phyloP scores from a whole-genome alignment of 2,113 vertebrate genomes.

The Hepsetus odoe region DNA sequence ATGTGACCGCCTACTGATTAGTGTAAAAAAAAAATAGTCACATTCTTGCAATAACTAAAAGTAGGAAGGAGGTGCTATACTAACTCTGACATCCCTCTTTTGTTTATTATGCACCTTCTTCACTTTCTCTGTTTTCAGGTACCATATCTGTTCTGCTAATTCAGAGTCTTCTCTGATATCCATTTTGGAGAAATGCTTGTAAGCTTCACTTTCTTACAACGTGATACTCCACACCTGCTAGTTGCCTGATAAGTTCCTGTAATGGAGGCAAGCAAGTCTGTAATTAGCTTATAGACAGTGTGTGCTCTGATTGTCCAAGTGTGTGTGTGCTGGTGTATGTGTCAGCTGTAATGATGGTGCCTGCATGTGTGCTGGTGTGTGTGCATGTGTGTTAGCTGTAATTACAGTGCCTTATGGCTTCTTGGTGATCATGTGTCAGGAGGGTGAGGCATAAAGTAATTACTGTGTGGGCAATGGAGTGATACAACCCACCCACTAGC shows the following conservation, averaged over 20 bases:
- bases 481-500: slow-evolving; percentile 50
- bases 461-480: slow-evolving; percentile 48
- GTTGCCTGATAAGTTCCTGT: slow-evolving; percentile 37
- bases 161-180: not conserved
- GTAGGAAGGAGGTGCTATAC: too few species aligned
- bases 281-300: slow-evolving; percentile 61
- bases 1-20: too few species aligned
- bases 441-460: slow-evolving; percentile 56
- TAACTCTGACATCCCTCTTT: too few species aligned
- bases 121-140: slow-evolving; percentile 28
- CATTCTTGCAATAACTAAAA: too few species aligned
- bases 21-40: too few species aligned
- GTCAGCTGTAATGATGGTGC: slow-evolving; percentile 27
- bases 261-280: slow-evolving; percentile 55
- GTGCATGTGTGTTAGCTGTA: slow-evolving; percentile 49
- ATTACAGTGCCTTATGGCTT: slow-evolving; percentile 57
- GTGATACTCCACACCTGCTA: slow-evolving; percentile 50
- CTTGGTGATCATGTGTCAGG: slow-evolving; percentile 61
- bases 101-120: not conserved
- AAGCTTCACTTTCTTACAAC: slow-evolving; percentile 24
- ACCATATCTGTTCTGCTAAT: slow-evolving; percentile 3
- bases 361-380: slow-evolving; percentile 37
- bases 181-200: slow-evolving; percentile 27
- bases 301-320: slow-evolving; percentile 36
- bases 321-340: slow-evolving; percentile 45